Conservation (phyloP, 2,888 invertebrate species). For the Drosophila fungiperda region DNA sequence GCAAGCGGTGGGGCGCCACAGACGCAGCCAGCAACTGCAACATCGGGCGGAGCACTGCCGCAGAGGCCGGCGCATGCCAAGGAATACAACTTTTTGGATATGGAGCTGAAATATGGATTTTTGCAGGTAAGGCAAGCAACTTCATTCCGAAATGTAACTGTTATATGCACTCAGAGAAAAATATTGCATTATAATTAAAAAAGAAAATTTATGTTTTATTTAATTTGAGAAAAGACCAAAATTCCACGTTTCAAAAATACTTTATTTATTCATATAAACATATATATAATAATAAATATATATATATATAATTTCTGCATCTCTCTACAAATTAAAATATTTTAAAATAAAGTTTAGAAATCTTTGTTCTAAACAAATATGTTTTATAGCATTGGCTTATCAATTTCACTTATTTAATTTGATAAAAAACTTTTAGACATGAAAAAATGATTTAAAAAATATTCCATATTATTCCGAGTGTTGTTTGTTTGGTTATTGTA, state of each 20-base stretch:
- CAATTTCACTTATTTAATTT: background rate
- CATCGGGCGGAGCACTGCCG: conserved; percentile 77
- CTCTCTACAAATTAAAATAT: background rate
- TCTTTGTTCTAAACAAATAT: background rate
- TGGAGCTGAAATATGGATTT: conserved; percentile 97
- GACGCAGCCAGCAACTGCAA: conserved; percentile 84
- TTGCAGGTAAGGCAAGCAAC: conserved; percentile 89
- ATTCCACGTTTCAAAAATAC: background rate
- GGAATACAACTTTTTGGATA: conserved; percentile 95
- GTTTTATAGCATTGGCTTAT: background rate
- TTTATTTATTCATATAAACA: background rate
- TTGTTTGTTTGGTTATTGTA: conserved; percentile 10
- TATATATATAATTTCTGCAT: no score
- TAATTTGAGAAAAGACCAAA: background rate
- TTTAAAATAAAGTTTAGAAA: background rate
- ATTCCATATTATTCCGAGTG: background rate
- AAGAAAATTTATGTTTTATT: no score
- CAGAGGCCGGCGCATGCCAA: conserved; percentile 89
- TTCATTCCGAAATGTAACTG: background rate
- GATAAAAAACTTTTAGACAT: background rate
- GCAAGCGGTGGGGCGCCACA: conserved; percentile 46
- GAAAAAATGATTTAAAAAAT: no score
- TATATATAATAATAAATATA: background rate
- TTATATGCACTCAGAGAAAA: background rate
- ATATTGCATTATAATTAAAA: background rate